These are phyloP conservation scores for Arizona elegans DNA, from an alignment of 2,113 vertebrate genomes.

Conservation along the genomic window DNA sequence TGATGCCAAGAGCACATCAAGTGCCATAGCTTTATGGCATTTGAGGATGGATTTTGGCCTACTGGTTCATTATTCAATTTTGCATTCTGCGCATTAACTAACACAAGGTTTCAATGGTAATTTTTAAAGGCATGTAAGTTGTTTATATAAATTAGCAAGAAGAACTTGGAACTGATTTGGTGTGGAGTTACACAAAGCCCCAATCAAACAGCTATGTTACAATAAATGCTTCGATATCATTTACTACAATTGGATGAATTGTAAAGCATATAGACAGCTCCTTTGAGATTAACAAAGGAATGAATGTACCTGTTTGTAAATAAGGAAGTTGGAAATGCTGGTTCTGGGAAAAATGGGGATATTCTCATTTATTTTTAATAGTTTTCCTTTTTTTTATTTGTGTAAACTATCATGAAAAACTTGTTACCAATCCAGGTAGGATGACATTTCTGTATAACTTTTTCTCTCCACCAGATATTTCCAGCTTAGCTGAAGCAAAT, in stretches of 20 bases:
- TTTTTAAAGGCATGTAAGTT: slow-evolving; percentile 1
- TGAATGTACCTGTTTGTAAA: slow-evolving; percentile 33
- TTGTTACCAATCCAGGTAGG: background rate
- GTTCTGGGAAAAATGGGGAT: background rate
- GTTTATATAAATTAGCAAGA: background rate
- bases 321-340: background rate
- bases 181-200: background rate
- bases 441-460: background rate
- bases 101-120: slow-evolving; percentile 28
- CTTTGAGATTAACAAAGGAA: slow-evolving; percentile 54
- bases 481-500: slow-evolving; percentile 11
- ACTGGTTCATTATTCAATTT: slow-evolving; percentile 28
- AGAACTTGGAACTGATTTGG: background rate
- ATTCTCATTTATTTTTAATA: background rate
- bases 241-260: background rate
- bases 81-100: background rate
- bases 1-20: slow-evolving; percentile 5
- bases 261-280: slow-evolving; percentile 1
- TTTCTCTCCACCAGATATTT: slow-evolving; percentile 13
- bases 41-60: background rate
- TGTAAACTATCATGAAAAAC: slow-evolving; percentile 23
- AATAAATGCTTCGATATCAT: slow-evolving; percentile 21
- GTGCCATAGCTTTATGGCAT: background rate
- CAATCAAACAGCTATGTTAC: background rate
- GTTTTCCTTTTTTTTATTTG: background rate